Evolutionary conservation across 1,140 invertebrate genomes (phyloP).

Genomic region (Sarcophaga bullata): DNA sequence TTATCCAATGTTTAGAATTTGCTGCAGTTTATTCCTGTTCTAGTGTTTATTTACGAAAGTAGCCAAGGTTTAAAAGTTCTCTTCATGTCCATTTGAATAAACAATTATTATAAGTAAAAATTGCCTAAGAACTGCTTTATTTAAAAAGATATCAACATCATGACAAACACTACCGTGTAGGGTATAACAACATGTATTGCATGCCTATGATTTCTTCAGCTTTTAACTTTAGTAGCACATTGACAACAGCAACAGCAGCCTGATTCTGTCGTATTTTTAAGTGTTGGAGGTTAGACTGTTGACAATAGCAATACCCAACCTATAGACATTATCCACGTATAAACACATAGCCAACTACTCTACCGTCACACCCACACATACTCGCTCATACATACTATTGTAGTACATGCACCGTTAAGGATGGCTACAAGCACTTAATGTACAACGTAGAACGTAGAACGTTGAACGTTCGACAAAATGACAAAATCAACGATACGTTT

Average conservation of each 20-base stretch:
- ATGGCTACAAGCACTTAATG: conserved; percentile 33
- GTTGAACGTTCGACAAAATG: neutral
- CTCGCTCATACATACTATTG: neutral
- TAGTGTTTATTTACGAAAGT: too few species aligned
- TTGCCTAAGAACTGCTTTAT: too few species aligned
- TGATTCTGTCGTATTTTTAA: conserved; percentile 14
- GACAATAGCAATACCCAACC: neutral
- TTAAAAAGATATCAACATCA: too few species aligned
- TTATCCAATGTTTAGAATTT: too few species aligned
- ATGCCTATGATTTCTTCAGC: too few species aligned
- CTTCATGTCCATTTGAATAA: too few species aligned
- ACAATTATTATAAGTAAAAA: too few species aligned
- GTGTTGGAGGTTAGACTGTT: conserved; percentile 17
- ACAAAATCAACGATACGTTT: conserved; percentile 27
- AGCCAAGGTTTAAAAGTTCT: too few species aligned
- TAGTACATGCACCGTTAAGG: neutral
- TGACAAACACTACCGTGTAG: too few species aligned
- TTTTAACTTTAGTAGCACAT: neutral
- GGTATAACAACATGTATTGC: too few species aligned
- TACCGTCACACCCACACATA: too few species aligned
- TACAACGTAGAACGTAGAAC: neutral
- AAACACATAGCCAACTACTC: neutral
- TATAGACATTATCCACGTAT: neutral
- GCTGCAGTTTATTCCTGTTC: too few species aligned
- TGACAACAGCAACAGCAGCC: neutral